Base-by-base conservation (phyloP, 2,797 vertebrate genomes). In the Borostomias antarcticus region DNA sequence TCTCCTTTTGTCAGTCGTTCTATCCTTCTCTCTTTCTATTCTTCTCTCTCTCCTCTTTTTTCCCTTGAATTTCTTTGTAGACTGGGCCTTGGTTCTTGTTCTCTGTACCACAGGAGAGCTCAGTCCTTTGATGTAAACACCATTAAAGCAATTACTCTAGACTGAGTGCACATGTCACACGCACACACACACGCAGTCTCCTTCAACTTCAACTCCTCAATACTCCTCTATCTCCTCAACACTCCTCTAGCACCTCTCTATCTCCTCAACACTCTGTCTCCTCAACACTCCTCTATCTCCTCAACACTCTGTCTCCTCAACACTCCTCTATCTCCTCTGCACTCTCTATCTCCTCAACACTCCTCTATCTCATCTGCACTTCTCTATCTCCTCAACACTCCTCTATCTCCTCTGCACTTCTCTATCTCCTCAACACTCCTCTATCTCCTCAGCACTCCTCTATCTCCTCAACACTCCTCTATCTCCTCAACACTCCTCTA, bases 121-220 rank as follows among this genome's bases (percentile, higher is more conserved):
- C 3, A 37, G 23, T 32, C 26, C 40, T 80, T 75, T 81, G 68
- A 78, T 68, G 65, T 62, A 28, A 59, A 52, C 70, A 72, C 68
- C 75, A 62, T 5, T 70, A 17, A 66, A 77, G 62, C 3, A 10
- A 64, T 78, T 76, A 45, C 47, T 56, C 48, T 40, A 29, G 68
- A 53, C 35, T 68, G 58, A 69, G 67, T 63, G 62, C 64, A 64
- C 73, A 68, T 70, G 73, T 82, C 69, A 77, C 51, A 43, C 5
- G 61, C n/a, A 59, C 53, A 21, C 56, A 81, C 69, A 77, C 51
- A 43, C 5, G 61, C n/a, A 59, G 50, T 25, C 56, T 66, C 73
- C 64, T 35, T 67, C 54, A 57, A 32, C 35, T 67, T 58, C n/a
- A n/a, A n/a, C n/a, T 68, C 61, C 63, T 17, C 56, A 29, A 25